These are phyloP conservation scores for Oconnorella tubifera DNA, from an alignment of 2,888 invertebrate genomes.

Conservation along the genomic window DNA sequence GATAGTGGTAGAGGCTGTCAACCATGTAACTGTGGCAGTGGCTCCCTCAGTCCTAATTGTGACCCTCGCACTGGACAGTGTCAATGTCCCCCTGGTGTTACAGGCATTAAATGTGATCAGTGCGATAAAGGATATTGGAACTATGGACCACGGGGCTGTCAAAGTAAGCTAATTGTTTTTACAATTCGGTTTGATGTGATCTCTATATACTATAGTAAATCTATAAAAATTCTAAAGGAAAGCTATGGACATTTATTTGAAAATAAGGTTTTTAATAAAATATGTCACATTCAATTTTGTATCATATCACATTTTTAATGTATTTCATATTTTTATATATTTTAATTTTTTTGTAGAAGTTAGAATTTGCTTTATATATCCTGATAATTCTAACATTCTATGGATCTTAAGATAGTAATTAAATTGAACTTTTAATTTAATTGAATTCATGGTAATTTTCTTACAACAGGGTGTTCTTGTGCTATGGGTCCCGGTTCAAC, in stretches of 20 bases:
- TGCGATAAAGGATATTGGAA: constrained; percentile 97
- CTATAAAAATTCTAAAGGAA: no score
- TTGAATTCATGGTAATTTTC: not conserved
- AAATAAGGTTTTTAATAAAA: not conserved
- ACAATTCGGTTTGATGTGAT: not conserved
- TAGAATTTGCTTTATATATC: no score
- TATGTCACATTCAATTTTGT: not conserved
- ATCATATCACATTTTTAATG: not conserved
- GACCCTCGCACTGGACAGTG: constrained; percentile 70
- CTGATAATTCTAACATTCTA: no score
- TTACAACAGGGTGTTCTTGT: constrained; percentile 67
- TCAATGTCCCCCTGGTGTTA: constrained; percentile 75
- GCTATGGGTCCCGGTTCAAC: constrained; percentile 48
- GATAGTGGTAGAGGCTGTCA: constrained; percentile 77
- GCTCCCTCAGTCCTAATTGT: constrained; percentile 68
- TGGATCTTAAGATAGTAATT: no score
- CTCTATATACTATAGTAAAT: not conserved
- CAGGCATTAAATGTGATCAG: constrained; percentile 88
- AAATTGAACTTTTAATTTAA: not conserved
- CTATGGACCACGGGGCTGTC: constrained; percentile 75
- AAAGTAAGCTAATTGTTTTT: constrained; percentile 67
- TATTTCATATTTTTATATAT: constrained; percentile 8
- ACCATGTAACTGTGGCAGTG: constrained; percentile 78
- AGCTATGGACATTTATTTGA: constrained; percentile 2
- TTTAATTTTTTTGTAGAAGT: not conserved